Base-by-base conservation (phyloP, 2,888 invertebrate genomes). In the Carcina quercana region DNA sequence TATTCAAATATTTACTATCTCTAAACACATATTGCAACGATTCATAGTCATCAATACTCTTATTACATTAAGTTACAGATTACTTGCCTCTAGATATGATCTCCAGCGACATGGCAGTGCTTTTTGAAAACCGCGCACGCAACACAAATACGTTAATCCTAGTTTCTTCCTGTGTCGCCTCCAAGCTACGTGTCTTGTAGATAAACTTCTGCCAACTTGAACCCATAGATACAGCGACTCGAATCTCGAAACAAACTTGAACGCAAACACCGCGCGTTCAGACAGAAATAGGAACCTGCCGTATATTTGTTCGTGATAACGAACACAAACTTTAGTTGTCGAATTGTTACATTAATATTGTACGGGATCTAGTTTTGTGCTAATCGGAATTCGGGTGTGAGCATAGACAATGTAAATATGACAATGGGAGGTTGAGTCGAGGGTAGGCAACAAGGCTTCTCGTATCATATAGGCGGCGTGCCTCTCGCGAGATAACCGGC, bases 401-500 rank as follows among this genome's bases (percentile, higher is more conserved):
- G 62, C 72, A 76, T 68, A 79, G 76, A 79, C 78, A 83, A 80
- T 79, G 79, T 76, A 76, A 78, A 79, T 70, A 76, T 66, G 71
- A 83, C 82, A 83, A 83, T 80, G 62, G 78, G 47, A 67, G 61
- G 49, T 59, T 59, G 66, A 52, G 54, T 59, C 63, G 65, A 66
- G 67, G 65, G 68, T 61, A 59, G 59, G 57, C 53, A 60, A 60
- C n/a, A n/a, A n/a, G n/a, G n/a, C n/a, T n/a, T n/a, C 68, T 76
- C 71, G 64, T 76, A 79, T 78, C 78, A n/a, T n/a, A n/a, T n/a
- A n/a, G 64, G 64, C 57, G 55, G 75, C 64, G 75, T 80, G 82
- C 61, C 74, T 74, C 71, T 63, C 70, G 68, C 57, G 69, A 73
- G 82, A 82, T 82, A 82, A 79, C 76, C 60, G 59, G 46, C 67